phyloP scores from a whole-genome alignment of 2,888 invertebrate species.

The Tinea pellionella region DNA sequence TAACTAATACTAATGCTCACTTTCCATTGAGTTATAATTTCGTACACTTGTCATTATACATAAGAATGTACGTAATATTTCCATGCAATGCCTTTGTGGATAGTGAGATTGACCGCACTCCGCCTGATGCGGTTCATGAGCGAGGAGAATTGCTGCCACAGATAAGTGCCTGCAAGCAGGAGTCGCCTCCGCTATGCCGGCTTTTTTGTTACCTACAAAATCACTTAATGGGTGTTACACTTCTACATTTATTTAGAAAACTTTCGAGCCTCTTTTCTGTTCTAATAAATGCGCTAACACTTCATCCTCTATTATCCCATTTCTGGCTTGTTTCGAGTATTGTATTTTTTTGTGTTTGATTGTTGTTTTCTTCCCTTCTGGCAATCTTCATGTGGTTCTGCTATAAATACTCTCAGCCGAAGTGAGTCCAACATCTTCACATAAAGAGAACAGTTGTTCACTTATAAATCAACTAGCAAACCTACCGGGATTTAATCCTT shows the following conservation, averaged over 20 bases:
- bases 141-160: too few species aligned
- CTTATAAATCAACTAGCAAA: conserved; percentile 77
- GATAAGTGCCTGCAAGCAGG: too few species aligned
- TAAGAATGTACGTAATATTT: too few species aligned
- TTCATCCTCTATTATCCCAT: background rate
- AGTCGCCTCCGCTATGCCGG: too few species aligned
- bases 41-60: too few species aligned
- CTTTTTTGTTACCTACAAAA: too few species aligned
- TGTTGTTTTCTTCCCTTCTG: conserved; percentile 67
- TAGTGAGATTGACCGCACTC: too few species aligned
- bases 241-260: background rate
- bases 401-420: conserved; percentile 58
- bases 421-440: conserved; percentile 67
- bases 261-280: background rate
- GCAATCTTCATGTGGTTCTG: conserved; percentile 63
- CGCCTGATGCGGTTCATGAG: too few species aligned
- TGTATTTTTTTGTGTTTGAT: conserved; percentile 55
- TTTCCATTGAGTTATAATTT: too few species aligned
- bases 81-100: too few species aligned
- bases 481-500: conserved; percentile 76
- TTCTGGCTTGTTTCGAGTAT: conserved; percentile 38
- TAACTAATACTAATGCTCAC: too few species aligned
- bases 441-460: conserved; percentile 76
- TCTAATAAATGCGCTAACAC: background rate
- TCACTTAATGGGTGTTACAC: too few species aligned